Evolutionary conservation across 2,797 vertebrate species (phyloP), one percentile per base, ranked within the genome.

Genomic region (Graptemys geographica): DNA sequence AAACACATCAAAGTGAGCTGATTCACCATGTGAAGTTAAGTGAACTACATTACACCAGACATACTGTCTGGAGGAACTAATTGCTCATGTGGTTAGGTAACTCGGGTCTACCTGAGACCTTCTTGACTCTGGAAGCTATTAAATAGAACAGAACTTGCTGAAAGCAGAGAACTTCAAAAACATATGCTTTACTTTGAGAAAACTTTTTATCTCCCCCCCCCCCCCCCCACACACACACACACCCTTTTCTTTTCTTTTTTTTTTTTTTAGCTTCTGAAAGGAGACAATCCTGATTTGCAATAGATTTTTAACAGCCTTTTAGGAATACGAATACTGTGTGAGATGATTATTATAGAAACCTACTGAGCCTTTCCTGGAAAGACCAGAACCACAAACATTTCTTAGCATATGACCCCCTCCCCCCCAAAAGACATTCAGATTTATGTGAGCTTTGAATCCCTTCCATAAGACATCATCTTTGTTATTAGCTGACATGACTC

Each of bases 101-200:
- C 90, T 94, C 80, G 92, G 92, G 94, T 97, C 96, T 97, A 95
- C 96, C 94, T 84, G 93, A 97, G 97, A 95, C 96, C 96, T 97
- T 96, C 95, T 94, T 96, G 97, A 95, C 95, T 97, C 93, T 79
- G 81, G 90, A 97, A 97, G 86, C 95, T 97, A 94, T 97, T 98
- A 97, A 97, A 95, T 90, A 94, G 96, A 97, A 91, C 88, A 96
- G 95, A 97, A 97, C 86, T 95, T 98, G 88, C 90, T 97, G 62
- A 97, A 97, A 97, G 94, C 93, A 87, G 95, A 97, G 79, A 96
- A 97, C 94, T 97, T 98, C 85, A 98, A 97, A 98, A 97, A 89
- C 81, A 79, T 3, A 76, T 93, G 90, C 87, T 96, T 93, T 87
- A 76, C 92, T 90, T 96, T 83, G 79, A 90, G 76, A 80, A 41